Percentiles rank a stretch among this genome's conserved stretches.
These are phyloP conservation scores for Hemicentrotus pulcherrimus DNA, from an alignment of 35 echinoderm and acorn worm genomes.

Conservation along the genomic window DNA sequence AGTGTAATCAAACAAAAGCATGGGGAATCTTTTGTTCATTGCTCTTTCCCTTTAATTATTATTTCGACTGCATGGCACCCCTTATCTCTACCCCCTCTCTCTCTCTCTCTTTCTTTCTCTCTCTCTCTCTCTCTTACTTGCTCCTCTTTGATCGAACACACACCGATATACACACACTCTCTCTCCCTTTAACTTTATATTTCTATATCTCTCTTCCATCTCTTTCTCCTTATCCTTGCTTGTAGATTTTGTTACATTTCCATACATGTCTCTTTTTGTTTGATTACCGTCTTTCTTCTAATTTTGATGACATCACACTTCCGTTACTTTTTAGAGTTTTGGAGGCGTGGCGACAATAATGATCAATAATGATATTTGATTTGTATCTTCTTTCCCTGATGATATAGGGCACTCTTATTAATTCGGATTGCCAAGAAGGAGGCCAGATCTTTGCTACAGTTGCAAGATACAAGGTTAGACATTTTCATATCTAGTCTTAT, in stretches of 20 bases:
- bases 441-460: constrained; percentile 28
- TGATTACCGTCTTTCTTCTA: neutral
- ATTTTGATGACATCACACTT: neutral
- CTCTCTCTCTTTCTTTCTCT: neutral
- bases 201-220: neutral
- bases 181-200: too few species aligned
- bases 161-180: too few species aligned
- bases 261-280: neutral
- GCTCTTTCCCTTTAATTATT: neutral
- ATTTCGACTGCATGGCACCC: neutral
- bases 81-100: neutral
- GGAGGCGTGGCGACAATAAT: neutral
- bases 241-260: neutral
- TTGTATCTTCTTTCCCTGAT: neutral
- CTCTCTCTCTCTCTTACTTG: neutral
- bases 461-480: constrained; percentile 38
- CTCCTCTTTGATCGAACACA: too few species aligned
- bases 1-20: neutral
- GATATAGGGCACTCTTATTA: neutral
- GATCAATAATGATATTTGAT: neutral
- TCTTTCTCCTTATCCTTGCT: neutral
- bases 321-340: neutral
- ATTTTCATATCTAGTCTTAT: neutral
- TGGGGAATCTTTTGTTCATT: neutral
- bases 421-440: constrained; percentile 17